Percentiles rank a stretch among this genome's conserved stretches.
These are phyloP conservation scores for Dorcus hopei DNA, from an alignment of 2,888 invertebrate genomes.

Conservation along the genomic window DNA sequence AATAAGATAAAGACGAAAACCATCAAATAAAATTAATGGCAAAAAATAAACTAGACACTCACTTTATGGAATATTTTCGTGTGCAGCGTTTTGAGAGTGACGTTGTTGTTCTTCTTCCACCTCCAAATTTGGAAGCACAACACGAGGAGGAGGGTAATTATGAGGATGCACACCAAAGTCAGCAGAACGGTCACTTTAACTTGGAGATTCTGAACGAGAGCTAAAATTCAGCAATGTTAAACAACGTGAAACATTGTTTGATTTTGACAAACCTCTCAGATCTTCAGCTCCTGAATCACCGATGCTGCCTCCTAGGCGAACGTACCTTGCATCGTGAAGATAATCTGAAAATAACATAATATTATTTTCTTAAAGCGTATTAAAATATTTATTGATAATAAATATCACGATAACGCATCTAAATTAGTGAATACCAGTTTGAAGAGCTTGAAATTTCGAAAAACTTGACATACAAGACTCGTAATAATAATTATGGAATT, in stretches of 20 bases:
- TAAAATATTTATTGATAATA: no score
- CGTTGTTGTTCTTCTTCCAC: conserved; percentile 44
- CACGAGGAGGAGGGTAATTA: conserved; percentile 33
- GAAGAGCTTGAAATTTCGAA: no score
- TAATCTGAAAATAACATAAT: no score
- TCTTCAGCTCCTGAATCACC: conserved; percentile 24
- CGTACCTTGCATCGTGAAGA: no score
- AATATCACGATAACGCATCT: no score
- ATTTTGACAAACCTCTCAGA: conserved; percentile 32
- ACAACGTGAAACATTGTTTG: background rate
- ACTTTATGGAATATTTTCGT: conserved; percentile 38
- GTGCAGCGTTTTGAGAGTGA: conserved; percentile 38
- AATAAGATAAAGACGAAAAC: background rate
- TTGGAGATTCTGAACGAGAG: conserved; percentile 37
- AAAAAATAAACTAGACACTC: conserved; percentile 10
- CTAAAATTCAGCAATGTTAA: conserved; percentile 29
- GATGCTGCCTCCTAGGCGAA: background rate
- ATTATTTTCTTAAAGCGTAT: no score
- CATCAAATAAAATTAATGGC: background rate
- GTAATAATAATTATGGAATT: no score
- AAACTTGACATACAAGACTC: no score
- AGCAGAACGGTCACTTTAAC: conserved; percentile 37
- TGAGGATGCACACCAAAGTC: conserved; percentile 36
- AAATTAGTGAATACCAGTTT: no score
- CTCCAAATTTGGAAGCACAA: conserved; percentile 37